These are phyloP conservation scores for Protobothrops flavoviridis DNA, from an alignment of 2,113 vertebrate genomes.

Conservation along the genomic window DNA sequence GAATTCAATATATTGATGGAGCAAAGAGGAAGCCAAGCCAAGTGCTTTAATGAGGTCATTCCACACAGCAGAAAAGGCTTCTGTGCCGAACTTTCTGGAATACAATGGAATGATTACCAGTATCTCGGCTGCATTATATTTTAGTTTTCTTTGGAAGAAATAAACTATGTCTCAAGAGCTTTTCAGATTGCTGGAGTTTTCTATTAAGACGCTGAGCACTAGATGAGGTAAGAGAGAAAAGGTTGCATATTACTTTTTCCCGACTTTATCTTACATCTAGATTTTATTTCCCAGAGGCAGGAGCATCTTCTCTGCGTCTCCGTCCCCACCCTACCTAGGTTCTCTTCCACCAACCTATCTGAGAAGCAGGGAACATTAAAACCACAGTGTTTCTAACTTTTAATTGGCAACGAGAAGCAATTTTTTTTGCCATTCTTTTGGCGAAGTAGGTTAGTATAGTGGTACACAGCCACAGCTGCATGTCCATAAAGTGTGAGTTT, in stretches of 20 bases:
- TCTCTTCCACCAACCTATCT: neutral
- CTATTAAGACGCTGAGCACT: neutral
- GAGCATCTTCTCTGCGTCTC: neutral
- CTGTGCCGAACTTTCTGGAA: neutral
- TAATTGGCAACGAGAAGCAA: neutral
- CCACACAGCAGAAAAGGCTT: neutral
- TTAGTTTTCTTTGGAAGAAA: neutral
- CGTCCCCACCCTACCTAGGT: no score
- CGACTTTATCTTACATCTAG: neutral
- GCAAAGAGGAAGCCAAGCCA: slow-evolving; percentile 11
- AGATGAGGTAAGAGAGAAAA: neutral
- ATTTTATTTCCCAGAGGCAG: neutral
- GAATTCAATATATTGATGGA: slow-evolving; percentile 25
- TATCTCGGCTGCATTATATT: neutral
- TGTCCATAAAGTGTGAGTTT: neutral
- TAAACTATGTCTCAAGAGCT: slow-evolving; percentile 23
- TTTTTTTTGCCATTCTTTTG: neutral
- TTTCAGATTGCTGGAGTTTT: neutral
- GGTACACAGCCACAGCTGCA: neutral
- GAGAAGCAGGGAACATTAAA: neutral
- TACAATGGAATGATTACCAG: neutral
- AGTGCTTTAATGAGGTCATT: slow-evolving; percentile 36
- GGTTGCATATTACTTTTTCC: neutral
- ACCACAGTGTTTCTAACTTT: neutral
- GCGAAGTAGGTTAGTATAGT: neutral